Evolutionary conservation across 2,888 invertebrate species (phyloP), one percentile per base, ranked within the genome.

Genomic region (Caenorhabditis macrosperma): DNA sequence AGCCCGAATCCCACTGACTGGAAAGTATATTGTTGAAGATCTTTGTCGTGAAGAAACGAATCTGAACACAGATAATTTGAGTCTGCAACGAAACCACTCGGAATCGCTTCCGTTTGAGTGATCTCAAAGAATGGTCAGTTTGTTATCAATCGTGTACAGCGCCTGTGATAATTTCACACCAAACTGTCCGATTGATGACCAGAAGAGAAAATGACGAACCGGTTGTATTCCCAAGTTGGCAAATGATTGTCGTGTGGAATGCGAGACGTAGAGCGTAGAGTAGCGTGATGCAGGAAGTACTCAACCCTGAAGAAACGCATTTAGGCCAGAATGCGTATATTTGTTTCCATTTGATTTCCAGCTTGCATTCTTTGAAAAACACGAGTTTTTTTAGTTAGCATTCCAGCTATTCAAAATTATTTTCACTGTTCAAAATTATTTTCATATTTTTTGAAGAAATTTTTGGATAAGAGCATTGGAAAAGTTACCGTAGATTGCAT

Each of bases 191-290:
- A 46, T 46, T 72, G 63, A 72, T 63, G 63, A 52, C 52, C 28
- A 35, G 33, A 54, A 22, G 38, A 41, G 10, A 7, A 22, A 28
- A 30, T 33, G 33, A 78, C 71, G 35, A 71, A 74, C 79, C 79
- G 24, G 61, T 80, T n/a, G 64, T 24, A 60, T 81, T 79, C 33
- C 74, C 44, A 63, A 78, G 48, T 63, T 83, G 81, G 50, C 83
- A 82, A 38, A 83, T 68, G 54, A 83, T 81, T 26, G 83, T 83
- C 0, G 80, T 71, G 54, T 83, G 81, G 57, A 83, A 83, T 7
- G 83, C 77, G n/a, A 83, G 60, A 38, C 83, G 77, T 17, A 82
- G 78, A 35, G 81, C 74, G 50, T 83, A 83, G 44, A 83, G 67
- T 41, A 79, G 57, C 17, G 83, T 82, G 48, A 82, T 72, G 41